phyloP scores from a whole-genome alignment of 2,888 invertebrate species.

The Trachelus iudaicus region DNA sequence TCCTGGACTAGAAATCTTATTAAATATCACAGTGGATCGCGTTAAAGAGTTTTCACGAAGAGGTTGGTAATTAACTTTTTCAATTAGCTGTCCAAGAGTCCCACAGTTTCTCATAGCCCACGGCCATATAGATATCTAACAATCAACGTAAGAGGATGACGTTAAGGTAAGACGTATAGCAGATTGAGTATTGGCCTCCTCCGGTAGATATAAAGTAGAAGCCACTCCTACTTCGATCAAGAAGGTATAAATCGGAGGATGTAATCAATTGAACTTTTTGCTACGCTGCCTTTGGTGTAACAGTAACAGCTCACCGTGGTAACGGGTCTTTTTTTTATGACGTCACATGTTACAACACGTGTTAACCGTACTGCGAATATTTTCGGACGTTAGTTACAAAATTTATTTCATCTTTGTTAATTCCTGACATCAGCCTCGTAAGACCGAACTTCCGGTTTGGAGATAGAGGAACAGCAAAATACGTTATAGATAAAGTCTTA shows the following conservation, averaged over 20 bases:
- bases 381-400: background rate
- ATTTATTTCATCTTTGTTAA: background rate
- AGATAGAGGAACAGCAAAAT: background rate
- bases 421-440: background rate
- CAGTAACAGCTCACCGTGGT: conserved; percentile 36
- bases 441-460: background rate
- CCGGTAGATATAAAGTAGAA: background rate
- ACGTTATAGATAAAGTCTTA: background rate
- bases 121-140: conserved; percentile 26
- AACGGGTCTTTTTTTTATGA: conserved; percentile 47
- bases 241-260: conserved; percentile 28
- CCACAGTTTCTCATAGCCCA: conserved; percentile 11
- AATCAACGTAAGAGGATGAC: background rate
- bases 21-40: conserved; percentile 33
- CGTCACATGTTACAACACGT: conserved; percentile 39
- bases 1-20: conserved; percentile 27
- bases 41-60: conserved; percentile 28
- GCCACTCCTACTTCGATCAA: conserved; percentile 29
- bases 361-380: conserved; percentile 15
- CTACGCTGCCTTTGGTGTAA: conserved; percentile 35
- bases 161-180: background rate
- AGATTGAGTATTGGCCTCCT: background rate
- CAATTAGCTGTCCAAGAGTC: conserved; percentile 26
- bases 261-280: conserved; percentile 48
- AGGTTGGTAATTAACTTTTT: conserved; percentile 50